A percentile compares a stretch with the other conserved stretches of the same genome.
Conservation (phyloP, 2,797 vertebrate genomes). For the Eremophila alpestris region DNA sequence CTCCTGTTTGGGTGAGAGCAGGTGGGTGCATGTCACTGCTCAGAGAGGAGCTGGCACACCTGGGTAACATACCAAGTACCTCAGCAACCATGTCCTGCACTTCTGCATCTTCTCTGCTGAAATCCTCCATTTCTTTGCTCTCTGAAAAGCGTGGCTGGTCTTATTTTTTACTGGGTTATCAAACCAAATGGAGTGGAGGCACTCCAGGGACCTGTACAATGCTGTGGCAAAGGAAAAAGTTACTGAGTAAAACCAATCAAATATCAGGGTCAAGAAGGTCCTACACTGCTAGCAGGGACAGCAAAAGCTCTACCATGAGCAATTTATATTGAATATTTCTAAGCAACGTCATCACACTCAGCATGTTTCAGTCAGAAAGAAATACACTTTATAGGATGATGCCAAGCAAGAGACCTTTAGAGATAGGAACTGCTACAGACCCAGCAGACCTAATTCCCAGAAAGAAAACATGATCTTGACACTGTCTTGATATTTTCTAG, state of each 20-base stretch:
- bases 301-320: not conserved
- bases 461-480: not conserved
- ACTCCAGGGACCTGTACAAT: not conserved
- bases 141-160: not conserved
- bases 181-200: not conserved
- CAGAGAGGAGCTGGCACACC: not conserved
- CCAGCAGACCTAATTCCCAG: not conserved
- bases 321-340: not conserved
- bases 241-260: not conserved
- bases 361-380: not conserved
- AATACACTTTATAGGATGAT: not conserved
- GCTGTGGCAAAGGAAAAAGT: conserved; percentile 13
- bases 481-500: not conserved
- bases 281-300: not conserved
- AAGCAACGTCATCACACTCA: not conserved
- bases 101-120: not conserved
- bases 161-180: not conserved
- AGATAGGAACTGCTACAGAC: not conserved
- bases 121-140: not conserved
- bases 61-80: not conserved
- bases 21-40: not conserved
- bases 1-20: too few species aligned
- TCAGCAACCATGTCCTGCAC: not conserved
- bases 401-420: not conserved
- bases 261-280: not conserved